Base-by-base conservation (phyloP, 2,797 vertebrate species). In the Morus bassanus region DNA sequence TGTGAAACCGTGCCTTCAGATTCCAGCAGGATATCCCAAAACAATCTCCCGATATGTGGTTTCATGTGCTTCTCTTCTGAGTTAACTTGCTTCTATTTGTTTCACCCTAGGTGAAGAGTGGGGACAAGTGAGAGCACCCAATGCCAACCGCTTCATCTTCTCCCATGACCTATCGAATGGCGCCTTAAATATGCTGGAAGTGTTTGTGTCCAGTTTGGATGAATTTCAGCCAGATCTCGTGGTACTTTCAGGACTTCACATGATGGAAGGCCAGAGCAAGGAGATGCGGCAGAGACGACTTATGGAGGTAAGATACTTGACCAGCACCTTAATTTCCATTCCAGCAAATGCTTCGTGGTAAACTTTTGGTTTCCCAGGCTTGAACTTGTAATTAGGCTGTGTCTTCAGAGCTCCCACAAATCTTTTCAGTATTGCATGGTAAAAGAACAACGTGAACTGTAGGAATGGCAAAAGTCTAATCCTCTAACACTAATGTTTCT, bases 61-160 rank as follows among this genome's bases (percentile, higher is more conserved):
- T 48, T 60, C 50, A n/a, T 65, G 70, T 37, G 63, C 19, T 79
- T 80, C 27, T 77, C 85, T 54, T 94, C 85, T 43, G 51, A 65
- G 53, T 76, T 89, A 76, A 82, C 69, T 69, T 79, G 31, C 50
- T 85, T 46, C 59, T 76, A 3, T 80, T 74, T 92, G 74, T 65
- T 39, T 68, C 57, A 10, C 28, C 18, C 80, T 57, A 99, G 99
- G 99, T 48, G 99, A 99, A 91, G 96, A 98, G 90, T 99, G 99
- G 99, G 99, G 98, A 60, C 96, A 92, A 6, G 97, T 98, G 57
- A 98, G 68, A 97, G 99, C 99, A 5, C 99, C 99, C n/a, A 97
- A 98, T 60, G 99, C 99, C 78, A 99, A 99, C 98, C 99, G 99
- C 92, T 99, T 99, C 97, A 99, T 99, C 98, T 99, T 99, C 97